Percentiles rank a stretch among this genome's conserved stretches.
Evolutionary conservation across 2,888 invertebrate genomes (phyloP).

Genomic region (Lamellibrachia columna): DNA sequence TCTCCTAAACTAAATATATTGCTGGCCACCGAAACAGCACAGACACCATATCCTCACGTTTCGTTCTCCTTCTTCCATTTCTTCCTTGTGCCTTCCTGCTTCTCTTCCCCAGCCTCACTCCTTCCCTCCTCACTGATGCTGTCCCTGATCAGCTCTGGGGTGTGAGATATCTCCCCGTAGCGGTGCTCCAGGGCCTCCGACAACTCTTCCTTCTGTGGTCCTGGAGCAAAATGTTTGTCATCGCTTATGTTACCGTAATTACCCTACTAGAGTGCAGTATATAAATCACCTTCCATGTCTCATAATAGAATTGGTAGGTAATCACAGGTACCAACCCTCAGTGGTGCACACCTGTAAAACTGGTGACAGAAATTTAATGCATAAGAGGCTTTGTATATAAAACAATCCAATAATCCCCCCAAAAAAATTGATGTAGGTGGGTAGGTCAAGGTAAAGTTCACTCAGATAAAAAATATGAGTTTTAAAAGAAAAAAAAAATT

Average conservation of each 20-base stretch:
- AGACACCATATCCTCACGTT: slow-evolving; percentile 24
- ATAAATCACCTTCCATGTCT: no score
- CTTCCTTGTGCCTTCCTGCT: background rate
- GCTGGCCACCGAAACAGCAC: background rate
- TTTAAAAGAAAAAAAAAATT: no score
- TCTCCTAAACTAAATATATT: no score
- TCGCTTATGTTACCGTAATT: background rate
- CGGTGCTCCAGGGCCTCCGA: slow-evolving; percentile 47
- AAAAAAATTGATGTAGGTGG: no score
- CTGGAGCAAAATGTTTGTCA: background rate
- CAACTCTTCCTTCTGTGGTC: slow-evolving; percentile 49
- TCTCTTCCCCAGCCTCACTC: background rate
- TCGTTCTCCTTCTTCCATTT: slow-evolving; percentile 28
- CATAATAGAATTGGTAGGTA: no score
- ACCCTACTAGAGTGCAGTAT: no score
- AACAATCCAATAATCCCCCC: no score
- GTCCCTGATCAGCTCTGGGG: slow-evolving; percentile 53
- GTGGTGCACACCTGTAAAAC: no score
- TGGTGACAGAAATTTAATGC: no score
- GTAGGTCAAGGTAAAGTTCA: no score
- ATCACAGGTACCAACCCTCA: no score
- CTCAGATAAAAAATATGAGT: background rate
- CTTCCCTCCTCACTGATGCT: slow-evolving; percentile 50
- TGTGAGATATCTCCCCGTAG: slow-evolving; percentile 51
- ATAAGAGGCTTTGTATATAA: no score